These are phyloP conservation scores for Ichneumoninae sp. DNA, from an alignment of 2,888 invertebrate species.

Conservation along the genomic window DNA sequence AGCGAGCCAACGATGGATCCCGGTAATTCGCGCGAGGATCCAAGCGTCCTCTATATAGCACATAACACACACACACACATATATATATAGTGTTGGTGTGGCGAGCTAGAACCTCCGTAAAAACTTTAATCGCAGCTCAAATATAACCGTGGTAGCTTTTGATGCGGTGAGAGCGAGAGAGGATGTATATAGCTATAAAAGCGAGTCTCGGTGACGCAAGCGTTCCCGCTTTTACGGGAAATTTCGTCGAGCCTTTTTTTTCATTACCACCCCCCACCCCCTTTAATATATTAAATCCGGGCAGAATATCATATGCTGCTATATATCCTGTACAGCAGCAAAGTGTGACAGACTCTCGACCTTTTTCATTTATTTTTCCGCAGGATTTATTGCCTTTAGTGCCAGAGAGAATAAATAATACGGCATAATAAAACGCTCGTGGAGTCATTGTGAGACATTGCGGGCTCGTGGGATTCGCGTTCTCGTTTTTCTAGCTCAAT, in stretches of 20 bases:
- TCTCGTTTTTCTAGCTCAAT: constrained; percentile 1
- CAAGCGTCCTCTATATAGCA: not conserved
- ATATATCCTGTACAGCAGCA: not conserved
- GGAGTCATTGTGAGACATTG: constrained; percentile 18
- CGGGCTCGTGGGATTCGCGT: constrained; percentile 1
- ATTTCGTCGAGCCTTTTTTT: constrained; percentile 42
- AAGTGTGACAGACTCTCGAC: constrained; percentile 13
- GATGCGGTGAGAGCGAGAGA: constrained; percentile 33
- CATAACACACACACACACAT: not conserved
- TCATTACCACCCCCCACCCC: constrained; percentile 4
- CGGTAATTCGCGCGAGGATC: constrained; percentile 34
- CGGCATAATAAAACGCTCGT: not conserved
- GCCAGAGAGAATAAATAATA: constrained; percentile 2
- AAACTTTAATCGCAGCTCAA: constrained; percentile 53
- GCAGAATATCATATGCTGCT: constrained; percentile 1
- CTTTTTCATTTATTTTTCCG: not conserved
- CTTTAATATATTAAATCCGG: constrained; percentile 48
- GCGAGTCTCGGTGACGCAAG: not conserved
- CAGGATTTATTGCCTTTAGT: constrained; percentile 31
- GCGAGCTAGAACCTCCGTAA: constrained; percentile 43
- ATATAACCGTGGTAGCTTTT: constrained; percentile 39
- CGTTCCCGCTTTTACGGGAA: constrained; percentile 42
- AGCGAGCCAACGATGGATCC: constrained; percentile 11
- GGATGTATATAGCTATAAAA: constrained; percentile 6
- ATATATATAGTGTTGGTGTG: not conserved